A percentile compares a stretch with the other conserved stretches of the same genome.
Conservation (phyloP, 2,113 vertebrate genomes). For the Eurypyga helias region DNA sequence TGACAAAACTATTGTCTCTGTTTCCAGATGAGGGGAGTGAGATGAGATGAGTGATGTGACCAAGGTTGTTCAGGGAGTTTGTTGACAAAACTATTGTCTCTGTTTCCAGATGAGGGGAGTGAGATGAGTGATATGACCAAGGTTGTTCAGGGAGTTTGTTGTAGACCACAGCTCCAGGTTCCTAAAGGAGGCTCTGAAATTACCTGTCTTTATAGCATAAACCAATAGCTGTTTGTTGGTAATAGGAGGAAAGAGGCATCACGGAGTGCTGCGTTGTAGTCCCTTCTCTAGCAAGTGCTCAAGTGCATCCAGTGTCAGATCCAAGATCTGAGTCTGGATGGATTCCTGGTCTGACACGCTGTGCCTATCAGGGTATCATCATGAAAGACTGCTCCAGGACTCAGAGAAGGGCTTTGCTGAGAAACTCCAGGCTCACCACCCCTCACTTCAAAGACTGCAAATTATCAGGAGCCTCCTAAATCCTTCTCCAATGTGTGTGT, state of each 20-base stretch:
- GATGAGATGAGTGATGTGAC: neutral
- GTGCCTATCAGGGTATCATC: neutral
- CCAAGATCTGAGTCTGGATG: neutral
- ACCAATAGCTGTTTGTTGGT: neutral
- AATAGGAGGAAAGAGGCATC: neutral
- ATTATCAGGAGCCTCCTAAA: neutral
- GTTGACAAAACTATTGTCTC: neutral
- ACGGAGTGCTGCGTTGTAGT: rapidly evolving
- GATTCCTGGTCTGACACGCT: neutral
- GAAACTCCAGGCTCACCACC: neutral
- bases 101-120: neutral
- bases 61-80: neutral
- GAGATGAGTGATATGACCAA: neutral
- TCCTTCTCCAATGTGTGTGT: neutral
- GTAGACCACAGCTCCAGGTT: neutral
- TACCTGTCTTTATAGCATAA: neutral
- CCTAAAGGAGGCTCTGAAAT: neutral
- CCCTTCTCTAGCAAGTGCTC: neutral
- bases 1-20: neutral
- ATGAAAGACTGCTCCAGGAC: neutral
- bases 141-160: neutral
- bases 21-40: neutral
- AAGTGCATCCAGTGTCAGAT: neutral
- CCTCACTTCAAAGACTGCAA: neutral
- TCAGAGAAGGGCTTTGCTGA: neutral